Conservation (phyloP, 2,888 invertebrate genomes). For the Tetragnatha montana region DNA sequence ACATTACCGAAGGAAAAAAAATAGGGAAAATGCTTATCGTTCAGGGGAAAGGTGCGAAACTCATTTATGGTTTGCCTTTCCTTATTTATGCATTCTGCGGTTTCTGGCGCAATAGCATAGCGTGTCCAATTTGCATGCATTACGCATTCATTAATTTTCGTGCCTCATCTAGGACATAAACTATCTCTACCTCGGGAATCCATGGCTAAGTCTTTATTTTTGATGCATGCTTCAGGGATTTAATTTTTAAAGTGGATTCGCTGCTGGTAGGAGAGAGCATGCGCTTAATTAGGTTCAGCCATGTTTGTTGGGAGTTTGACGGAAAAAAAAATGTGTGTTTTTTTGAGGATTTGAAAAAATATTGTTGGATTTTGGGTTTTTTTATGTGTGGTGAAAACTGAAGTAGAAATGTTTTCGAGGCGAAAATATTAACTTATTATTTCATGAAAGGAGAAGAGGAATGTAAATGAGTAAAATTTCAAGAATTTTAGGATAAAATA, state of each 20-base stretch:
- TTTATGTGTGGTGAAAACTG: too few species aligned
- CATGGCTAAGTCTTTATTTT: constrained; percentile 58
- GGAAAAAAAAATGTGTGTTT: too few species aligned
- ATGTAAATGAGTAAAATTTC: too few species aligned
- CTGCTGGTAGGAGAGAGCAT: too few species aligned
- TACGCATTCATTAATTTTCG: constrained; percentile 68
- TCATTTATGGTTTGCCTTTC: constrained; percentile 54
- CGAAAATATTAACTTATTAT: too few species aligned
- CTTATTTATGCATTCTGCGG: constrained; percentile 63
- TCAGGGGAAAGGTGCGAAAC: constrained; percentile 41
- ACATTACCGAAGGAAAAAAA: neutral
- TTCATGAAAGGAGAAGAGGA: too few species aligned
- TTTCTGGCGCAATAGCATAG: constrained; percentile 38
- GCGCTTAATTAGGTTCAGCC: too few species aligned
- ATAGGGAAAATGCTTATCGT: constrained; percentile 16
- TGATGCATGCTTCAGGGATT: constrained; percentile 37
- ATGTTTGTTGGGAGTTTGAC: too few species aligned
- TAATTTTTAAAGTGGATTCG: constrained; percentile 34
- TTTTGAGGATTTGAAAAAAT: too few species aligned
- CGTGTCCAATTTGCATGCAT: constrained; percentile 67
- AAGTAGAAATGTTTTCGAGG: too few species aligned
- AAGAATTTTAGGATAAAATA: too few species aligned
- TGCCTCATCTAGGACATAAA: constrained; percentile 62
- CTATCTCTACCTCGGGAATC: constrained; percentile 41
- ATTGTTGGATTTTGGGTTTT: too few species aligned